Evolutionary conservation across 1,140 invertebrate genomes (phyloP), one percentile per base, ranked within the genome.

Genomic region (Cherax quadricarinatus): DNA sequence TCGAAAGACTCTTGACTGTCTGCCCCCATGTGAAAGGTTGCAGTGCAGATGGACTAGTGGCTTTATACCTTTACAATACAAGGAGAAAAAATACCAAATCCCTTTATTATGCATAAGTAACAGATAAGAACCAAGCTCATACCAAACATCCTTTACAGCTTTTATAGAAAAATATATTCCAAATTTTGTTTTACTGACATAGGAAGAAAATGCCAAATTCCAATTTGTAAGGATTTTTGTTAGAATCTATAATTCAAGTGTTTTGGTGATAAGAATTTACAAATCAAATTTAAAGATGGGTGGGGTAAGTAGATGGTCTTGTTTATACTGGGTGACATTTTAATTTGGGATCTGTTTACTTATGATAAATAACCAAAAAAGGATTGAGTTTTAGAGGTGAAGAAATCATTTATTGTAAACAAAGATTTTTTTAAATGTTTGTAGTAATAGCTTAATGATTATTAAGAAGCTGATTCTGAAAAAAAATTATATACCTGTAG

Each of bases 1-100:
- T 18, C 24, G 53, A 57, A n/a, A 41, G 49, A 57, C 21, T 18
- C 49, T 18, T 51, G 53, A 21, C 53, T 82, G 24, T n/a, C 80
- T 82, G 80, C 80, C 80, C 62, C 30, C 80, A 53, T 82, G 48
- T 82, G 51, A 57, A 57, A 60, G 86, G 49, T 49, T 57, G 24
- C 86, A 88, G 86, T 88, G 86, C 70, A 18, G 51, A 60, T 88
- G 86, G 86, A 88, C 53, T 88, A 73, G 51, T 88, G 49, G 80
- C 80, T 82, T 57, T 82, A 53, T 82, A 53, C 80, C 53, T 79
- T 79, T 88, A 24, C 86, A 30, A 78, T 79, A 78, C 53, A 75
- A 78, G 86, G 48, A 88, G 66, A 70, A 79, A 87, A 66, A 49
- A 53, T 53, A 88, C 51, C 24, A 87, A 57, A 79, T n/a, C 48